These are phyloP conservation scores for Neoaliturus tenellus DNA, from an alignment of 2,888 invertebrate species.

Conservation along the genomic window DNA sequence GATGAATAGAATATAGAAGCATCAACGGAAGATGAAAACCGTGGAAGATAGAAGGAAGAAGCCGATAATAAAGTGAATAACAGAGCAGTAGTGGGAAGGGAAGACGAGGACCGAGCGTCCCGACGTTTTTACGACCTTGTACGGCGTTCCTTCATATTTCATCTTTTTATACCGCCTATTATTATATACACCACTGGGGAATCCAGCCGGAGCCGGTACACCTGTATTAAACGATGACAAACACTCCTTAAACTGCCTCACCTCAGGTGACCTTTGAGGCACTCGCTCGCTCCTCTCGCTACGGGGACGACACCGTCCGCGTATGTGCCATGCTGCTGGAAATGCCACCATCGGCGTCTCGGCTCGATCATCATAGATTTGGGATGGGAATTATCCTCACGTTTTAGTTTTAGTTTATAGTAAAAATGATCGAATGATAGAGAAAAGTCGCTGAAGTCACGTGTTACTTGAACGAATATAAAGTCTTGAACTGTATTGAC, in stretches of 20 bases:
- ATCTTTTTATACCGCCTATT: slow-evolving; percentile 50
- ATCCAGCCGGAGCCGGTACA: slow-evolving; percentile 20
- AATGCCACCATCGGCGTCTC: too few species aligned
- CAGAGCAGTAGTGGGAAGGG: slow-evolving; percentile 22
- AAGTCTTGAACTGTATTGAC: too few species aligned
- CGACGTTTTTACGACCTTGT: slow-evolving; percentile 47
- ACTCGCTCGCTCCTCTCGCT: neutral
- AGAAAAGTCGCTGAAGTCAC: too few species aligned
- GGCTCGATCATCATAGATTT: too few species aligned
- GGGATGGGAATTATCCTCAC: too few species aligned
- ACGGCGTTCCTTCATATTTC: slow-evolving; percentile 47
- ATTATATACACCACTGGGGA: slow-evolving; percentile 47
- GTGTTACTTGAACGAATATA: too few species aligned
- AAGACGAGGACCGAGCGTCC: neutral
- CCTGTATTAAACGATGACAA: slow-evolving; percentile 43
- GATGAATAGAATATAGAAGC: too few species aligned
- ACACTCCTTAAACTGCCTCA: slow-evolving; percentile 3
- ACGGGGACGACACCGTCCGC: too few species aligned
- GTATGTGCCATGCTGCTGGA: too few species aligned
- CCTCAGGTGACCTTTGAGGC: slow-evolving; percentile 7
- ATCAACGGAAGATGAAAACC: too few species aligned
- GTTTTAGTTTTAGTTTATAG: too few species aligned
- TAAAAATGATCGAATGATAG: too few species aligned
- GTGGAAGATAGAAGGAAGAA: neutral
- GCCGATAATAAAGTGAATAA: slow-evolving; percentile 27